Evolutionary conservation across 1,140 invertebrate species (phyloP), one percentile per base, ranked within the genome.

Genomic region (Scaptomyza hsui): DNA sequence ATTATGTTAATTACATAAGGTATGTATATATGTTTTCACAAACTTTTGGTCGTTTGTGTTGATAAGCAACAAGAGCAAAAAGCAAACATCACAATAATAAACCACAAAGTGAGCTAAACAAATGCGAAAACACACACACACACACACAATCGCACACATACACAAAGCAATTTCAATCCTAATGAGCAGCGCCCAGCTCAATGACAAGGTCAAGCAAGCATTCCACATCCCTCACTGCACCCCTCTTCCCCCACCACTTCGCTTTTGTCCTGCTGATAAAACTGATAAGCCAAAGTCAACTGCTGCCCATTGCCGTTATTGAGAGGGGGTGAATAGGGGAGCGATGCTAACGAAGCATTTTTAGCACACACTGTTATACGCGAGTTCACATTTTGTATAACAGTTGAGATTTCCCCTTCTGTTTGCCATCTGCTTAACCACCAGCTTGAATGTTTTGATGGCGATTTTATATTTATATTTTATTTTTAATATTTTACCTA

Each of bases 331-430:
- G 48, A 15, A 7, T 60, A 12, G 10, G 13, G 19, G 29, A 0
- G 19, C 3, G 12, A n/a, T 5, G 13, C 0, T 1, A 13, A 12
- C 41, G 4, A 41, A 13, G 5, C 29, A 62, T 9, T 61, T 83
- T 83, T 83, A 83, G 79, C 15, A 59, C 79, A 62, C 79, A 78
- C 67, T 72, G 79, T 83, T 57, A 72, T 83, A 83, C 71, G 0
- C 3, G 13, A 24, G 29, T 16, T 9, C 6, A 9, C 26, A 7
- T 29, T 10, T 7, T 10, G 57, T 75, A 81, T 56, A 52, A 76
- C 78, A 81, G 77, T 57, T 16, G 1, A 0, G 1, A 1, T 0
- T 64, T 56, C 62, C 19, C 62, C 62, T 39, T 10, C 18, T 37
- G n/a, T n/a, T 2, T n/a, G 12, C 12, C 12, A 52, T 7, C 5